Percentiles rank a stretch among this genome's conserved stretches.
Evolutionary conservation across 2,888 invertebrate genomes (phyloP).

Genomic region (Tenthredo amoena): DNA sequence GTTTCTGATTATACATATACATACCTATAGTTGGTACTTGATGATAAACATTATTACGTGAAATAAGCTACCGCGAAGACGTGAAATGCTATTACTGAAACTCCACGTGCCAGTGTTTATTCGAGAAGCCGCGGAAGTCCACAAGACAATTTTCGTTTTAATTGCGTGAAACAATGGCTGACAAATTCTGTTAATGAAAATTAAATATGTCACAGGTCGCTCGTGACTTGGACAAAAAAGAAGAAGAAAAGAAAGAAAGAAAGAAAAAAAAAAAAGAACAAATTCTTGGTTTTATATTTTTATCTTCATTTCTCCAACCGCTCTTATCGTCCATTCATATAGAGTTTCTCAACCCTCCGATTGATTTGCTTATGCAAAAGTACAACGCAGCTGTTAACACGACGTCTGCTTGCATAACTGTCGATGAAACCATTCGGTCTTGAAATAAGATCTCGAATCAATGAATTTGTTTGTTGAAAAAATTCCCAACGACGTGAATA

Average conservation of each 20-base stretch:
- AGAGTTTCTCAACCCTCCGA: neutral
- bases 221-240: neutral
- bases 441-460: neutral
- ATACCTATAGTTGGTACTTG: no score
- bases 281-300: neutral
- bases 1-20: neutral
- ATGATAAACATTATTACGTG: neutral
- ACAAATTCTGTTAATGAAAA: neutral
- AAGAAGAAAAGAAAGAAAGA: neutral
- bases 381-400: neutral
- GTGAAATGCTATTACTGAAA: constrained; percentile 6
- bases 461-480: neutral
- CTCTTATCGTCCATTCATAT: neutral
- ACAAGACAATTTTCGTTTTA: neutral
- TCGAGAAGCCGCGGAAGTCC: neutral
- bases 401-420: neutral
- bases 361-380: neutral
- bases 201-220: neutral
- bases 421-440: neutral
- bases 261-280: neutral
- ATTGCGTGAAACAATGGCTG: neutral
- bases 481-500: neutral
- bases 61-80: neutral
- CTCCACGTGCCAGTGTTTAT: constrained; percentile 1
- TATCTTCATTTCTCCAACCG: neutral